A percentile compares a stretch with the other conserved stretches of the same genome.
Conservation (phyloP, 2,113 vertebrate genomes). For the Potamarius usumacintae region DNA sequence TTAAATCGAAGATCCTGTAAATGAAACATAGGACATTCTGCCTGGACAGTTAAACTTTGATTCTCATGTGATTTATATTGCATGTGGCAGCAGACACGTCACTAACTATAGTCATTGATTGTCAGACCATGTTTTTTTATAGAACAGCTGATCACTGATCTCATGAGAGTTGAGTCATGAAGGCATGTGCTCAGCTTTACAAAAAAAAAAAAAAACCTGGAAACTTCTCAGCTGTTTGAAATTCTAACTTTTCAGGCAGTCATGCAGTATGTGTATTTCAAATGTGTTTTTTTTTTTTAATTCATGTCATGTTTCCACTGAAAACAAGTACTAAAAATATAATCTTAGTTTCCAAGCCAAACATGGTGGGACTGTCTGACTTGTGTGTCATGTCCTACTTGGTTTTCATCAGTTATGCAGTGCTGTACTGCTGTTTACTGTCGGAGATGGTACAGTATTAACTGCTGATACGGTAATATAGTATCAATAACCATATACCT, state of each 20-base stretch:
- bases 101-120: background rate
- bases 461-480: constrained; percentile 31
- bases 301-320: constrained; percentile 67
- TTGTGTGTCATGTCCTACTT: constrained; percentile 51
- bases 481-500: constrained; percentile 29
- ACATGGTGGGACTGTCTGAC: constrained; percentile 70
- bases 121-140: constrained; percentile 9
- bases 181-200: background rate
- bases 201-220: background rate
- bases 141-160: background rate
- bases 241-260: constrained; percentile 15
- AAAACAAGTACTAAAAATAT: constrained; percentile 74
- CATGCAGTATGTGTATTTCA: constrained; percentile 54
- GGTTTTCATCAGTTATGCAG: constrained; percentile 40
- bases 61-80: too few species aligned
- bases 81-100: background rate
- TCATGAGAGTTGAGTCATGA: background rate
- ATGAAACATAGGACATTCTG: background rate
- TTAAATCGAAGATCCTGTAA: background rate
- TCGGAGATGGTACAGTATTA: background rate
- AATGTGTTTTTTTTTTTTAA: constrained; percentile 55
- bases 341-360: constrained; percentile 74
- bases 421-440: constrained; percentile 67
- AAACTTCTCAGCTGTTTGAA: constrained; percentile 21
- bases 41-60: background rate